Conservation (phyloP, 2,888 invertebrate genomes). For the Tetropium fuscum region DNA sequence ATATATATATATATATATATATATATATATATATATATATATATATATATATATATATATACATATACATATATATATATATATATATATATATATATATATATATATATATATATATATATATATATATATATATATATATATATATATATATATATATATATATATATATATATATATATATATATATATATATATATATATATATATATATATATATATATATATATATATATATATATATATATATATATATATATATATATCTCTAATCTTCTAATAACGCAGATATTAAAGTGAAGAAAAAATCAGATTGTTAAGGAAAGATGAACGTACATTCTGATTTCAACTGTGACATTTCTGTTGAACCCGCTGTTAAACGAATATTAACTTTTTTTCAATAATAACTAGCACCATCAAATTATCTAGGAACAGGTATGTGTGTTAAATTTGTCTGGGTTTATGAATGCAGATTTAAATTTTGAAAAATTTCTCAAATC, state of each 20-base stretch:
- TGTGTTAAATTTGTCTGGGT: too few relatives aligned
- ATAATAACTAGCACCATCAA: too few relatives aligned
- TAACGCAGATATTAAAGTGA: neutral
- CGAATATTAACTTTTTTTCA: too few relatives aligned
- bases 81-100: constrained; percentile 12
- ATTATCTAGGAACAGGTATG: too few relatives aligned
- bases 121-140: constrained; percentile 4
- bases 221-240: neutral
- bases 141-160: constrained; percentile 1
- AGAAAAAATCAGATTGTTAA: too few relatives aligned
- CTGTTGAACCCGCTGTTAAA: too few relatives aligned
- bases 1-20: too few relatives aligned
- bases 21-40: constrained; percentile 10
- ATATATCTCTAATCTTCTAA: neutral
- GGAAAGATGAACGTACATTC: too few relatives aligned
- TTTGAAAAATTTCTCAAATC: too few relatives aligned
- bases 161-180: constrained; percentile 9
- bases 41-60: constrained; percentile 9
- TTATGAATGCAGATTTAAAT: too few relatives aligned
- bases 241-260: constrained; percentile 3
- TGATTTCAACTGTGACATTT: too few relatives aligned
- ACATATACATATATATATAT: constrained; percentile 9
- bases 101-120: constrained; percentile 6
- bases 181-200: constrained; percentile 10
- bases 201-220: neutral